These are phyloP conservation scores for Indicator indicator DNA, from an alignment of 2,113 vertebrate species.

Conservation along the genomic window DNA sequence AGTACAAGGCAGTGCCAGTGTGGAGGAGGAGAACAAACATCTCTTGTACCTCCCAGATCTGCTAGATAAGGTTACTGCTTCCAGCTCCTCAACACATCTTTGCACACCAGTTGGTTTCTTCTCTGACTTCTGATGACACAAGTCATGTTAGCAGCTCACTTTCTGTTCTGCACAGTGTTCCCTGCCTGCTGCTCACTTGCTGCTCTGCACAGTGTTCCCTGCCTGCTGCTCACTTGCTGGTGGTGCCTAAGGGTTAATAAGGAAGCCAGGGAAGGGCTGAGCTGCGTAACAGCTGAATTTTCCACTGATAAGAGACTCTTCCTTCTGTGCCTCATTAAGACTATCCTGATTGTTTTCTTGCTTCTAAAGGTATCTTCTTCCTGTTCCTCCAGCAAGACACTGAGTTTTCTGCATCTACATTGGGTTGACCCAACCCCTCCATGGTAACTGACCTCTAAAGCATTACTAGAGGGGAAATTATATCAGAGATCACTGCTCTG, in stretches of 20 bases:
- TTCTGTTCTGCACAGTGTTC: not conserved
- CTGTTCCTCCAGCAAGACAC: not conserved
- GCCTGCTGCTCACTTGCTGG: fast-evolving
- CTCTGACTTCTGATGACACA: not conserved
- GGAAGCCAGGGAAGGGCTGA: not conserved
- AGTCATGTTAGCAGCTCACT: not conserved
- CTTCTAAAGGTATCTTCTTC: not conserved
- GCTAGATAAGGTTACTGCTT: not conserved
- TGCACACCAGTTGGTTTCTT: not conserved
- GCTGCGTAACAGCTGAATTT: not conserved
- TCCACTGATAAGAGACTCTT: not conserved
- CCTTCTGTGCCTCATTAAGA: not conserved
- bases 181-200: not conserved
- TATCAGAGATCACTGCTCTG: not conserved
- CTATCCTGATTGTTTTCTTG: not conserved
- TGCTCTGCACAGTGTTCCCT: not conserved
- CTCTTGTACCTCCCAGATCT: not conserved
- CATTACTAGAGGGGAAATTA: not conserved
- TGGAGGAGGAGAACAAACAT: not conserved
- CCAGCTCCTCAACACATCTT: not conserved
- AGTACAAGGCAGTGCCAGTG: fast-evolving
- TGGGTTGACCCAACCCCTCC: not conserved
- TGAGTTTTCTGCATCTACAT: not conserved
- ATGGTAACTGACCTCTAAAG: not conserved
- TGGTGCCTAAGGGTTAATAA: not conserved